Base-by-base conservation (phyloP, 2,113 vertebrate genomes). In the Anguilla rostrata region DNA sequence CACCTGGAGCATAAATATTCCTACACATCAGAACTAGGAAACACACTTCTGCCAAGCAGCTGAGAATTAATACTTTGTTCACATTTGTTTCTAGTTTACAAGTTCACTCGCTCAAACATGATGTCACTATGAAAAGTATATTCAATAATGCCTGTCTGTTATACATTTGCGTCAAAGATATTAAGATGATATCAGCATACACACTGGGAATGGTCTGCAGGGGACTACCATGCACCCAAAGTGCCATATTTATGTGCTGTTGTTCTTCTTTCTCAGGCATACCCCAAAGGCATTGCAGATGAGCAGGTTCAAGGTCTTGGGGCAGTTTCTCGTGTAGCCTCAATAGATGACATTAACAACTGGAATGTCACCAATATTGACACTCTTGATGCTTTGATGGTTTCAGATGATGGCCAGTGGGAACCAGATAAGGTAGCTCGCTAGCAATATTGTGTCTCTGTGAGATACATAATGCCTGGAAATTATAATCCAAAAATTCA, bases 321-420 rank as follows among this genome's bases (percentile, higher is more conserved):
- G 18, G 29, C 88, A 3, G 89, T 90, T 15, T 94, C 95, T 26
- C 93, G 91, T 0, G 15, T 83, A 16, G 95, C 95, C 79, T 90
- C 92, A 0, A 0, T 0, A 0, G 78, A 22, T 11, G 89, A 95
- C 86, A 90, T 95, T 87, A 89, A 34, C 86, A 87, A 26, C 43
- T 96, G 95, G 95, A 92, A 0, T 0, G 89, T 96, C 87, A 94
- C 90, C 14, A n/a, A 88, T 85, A 81, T 94, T 2, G 94, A 95
- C 90, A 95, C 95, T 0, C 91, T 96, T 1, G 41, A 92, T 0
- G 78, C 92, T 20, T 78, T 96, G 88, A 93, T 96, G 94, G 71
- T 87, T 81, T 1, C 91, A 0, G 22, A 85, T 0, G 12, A 95
- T 0, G 95, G 94, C 18, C 0, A 6, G 8, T 95, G 93, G 95